Evolutionary conservation across 2,797 vertebrate genomes (phyloP).

Genomic region (Enteromius thamalakanensis): DNA sequence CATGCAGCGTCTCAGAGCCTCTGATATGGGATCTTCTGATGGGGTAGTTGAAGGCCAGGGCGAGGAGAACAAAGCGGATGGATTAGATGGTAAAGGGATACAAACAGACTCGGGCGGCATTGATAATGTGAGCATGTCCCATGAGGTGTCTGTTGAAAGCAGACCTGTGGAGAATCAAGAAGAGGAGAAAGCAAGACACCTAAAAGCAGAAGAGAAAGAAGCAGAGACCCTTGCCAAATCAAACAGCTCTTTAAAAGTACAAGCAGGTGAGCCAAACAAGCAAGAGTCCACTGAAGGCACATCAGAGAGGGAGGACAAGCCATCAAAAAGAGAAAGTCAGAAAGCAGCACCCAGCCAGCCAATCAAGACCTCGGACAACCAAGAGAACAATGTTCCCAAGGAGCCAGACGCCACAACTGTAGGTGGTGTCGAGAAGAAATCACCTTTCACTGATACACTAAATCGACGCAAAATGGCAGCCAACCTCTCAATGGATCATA

Average conservation of each 20-base stretch:
- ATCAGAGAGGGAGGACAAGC: conserved; percentile 69
- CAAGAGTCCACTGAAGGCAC: conserved; percentile 63
- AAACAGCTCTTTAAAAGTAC: conserved; percentile 57
- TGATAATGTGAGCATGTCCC: conserved; percentile 74
- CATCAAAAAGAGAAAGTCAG: conserved; percentile 60
- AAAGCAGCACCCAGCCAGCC: conserved; percentile 55
- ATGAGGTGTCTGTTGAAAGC: conserved; percentile 78
- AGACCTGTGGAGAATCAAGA: conserved; percentile 62
- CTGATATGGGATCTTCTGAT: conserved; percentile 72
- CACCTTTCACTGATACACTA: conserved; percentile 68
- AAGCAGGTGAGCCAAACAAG: conserved; percentile 62
- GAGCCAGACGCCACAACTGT: conserved; percentile 57
- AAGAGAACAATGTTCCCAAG: conserved; percentile 45
- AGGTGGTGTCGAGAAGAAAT: conserved; percentile 63
- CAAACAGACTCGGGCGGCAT: conserved; percentile 58
- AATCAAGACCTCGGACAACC: conserved; percentile 59
- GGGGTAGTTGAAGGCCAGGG: conserved; percentile 68
- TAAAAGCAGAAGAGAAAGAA: conserved; percentile 58
- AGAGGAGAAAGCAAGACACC: conserved; percentile 52
- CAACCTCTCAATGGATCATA: conserved; percentile 65
- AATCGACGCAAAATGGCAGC: conserved; percentile 75
- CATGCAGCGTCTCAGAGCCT: conserved; percentile 85
- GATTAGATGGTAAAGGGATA: conserved; percentile 44
- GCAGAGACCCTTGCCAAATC: conserved; percentile 62
- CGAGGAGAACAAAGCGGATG: conserved; percentile 64